phyloP scores from a whole-genome alignment of 2,113 vertebrate species.

The western clawed frog (Xenopus tropicalis) region DNA sequence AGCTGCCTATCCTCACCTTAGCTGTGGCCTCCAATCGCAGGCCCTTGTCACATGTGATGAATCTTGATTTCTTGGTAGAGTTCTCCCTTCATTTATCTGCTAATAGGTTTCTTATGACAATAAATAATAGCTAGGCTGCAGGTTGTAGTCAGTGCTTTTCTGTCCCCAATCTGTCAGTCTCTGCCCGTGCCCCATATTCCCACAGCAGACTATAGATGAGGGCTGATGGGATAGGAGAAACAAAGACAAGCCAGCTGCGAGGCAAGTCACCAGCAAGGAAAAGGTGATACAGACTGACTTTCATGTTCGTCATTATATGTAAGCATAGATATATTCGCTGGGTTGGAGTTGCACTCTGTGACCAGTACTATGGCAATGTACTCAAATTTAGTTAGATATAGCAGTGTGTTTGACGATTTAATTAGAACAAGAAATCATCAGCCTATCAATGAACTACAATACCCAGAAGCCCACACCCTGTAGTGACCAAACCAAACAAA shows the following conservation, averaged over 20 bases:
- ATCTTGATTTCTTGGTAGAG: constrained; percentile 61
- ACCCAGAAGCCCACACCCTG: too few species aligned
- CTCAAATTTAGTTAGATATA: too few species aligned
- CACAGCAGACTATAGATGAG: constrained; percentile 30
- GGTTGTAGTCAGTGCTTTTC: constrained; percentile 46
- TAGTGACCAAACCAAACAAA: too few species aligned
- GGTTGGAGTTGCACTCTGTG: too few species aligned
- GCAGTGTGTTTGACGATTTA: too few species aligned
- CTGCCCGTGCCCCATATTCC: constrained; percentile 54
- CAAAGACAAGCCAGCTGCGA: neutral
- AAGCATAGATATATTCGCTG: too few species aligned
- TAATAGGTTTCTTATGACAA: constrained; percentile 60
- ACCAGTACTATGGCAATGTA: too few species aligned
- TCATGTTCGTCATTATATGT: too few species aligned
- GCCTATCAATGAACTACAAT: too few species aligned
- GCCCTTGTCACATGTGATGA: constrained; percentile 62
- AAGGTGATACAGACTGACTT: too few species aligned
- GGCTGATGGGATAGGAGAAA: constrained; percentile 37
- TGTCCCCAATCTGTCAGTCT: constrained; percentile 59
- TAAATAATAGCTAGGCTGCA: constrained; percentile 52
- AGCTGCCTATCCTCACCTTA: constrained; percentile 54
- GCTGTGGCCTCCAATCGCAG: constrained; percentile 48
- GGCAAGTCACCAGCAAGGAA: neutral
- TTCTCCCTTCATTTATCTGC: constrained; percentile 57
- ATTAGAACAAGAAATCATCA: too few species aligned